Base-by-base conservation (phyloP, 92 coral and sea anemone species). In the Scolanthus callimorphus region DNA sequence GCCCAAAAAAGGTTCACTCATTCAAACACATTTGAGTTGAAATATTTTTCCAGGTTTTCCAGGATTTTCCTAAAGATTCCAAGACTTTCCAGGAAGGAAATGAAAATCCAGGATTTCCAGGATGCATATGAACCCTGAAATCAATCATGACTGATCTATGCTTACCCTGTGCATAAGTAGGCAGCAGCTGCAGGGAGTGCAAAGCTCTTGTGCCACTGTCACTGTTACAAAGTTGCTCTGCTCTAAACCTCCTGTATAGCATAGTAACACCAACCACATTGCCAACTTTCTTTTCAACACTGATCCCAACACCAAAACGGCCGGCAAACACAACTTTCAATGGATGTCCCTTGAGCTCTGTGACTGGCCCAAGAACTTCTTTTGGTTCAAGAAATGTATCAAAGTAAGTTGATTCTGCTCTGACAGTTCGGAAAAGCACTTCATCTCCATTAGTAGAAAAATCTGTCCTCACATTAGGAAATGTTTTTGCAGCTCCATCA, bases 191-290 rank as follows among this genome's bases (percentile, higher is more conserved):
- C 45, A 94, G 43, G 6, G 96, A 62, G 57, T 94, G 99, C 43
- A 94, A 81, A 39, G 83, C 76, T 23, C 80, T 82, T 1, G 70
- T 51, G 25, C 75, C 87, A 29, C 26, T 57, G 31, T 65, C 90
- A 31, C 49, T 76, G 37, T 67, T 84, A 25, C 76, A 67, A 25
- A 88, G 67, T 17, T 69, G 67, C 39, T 88, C 97, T 34, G 65
- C 87, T 31, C 70, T 77, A 60, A 94, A 94, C 56, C 88, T 71
- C 11, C 94, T 83, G 63, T 94, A 94, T 78, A 94, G 63, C 95
- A 94, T 81, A 3, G 94, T 94, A 20, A 94, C 56, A 27, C 85
- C 79, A 17, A 59, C 62, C 20, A 94, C 86, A 31, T 65, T 41
- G 31, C 61, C 52, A 28, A 27, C 30, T 29, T 61, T 44, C n/a